These are phyloP conservation scores for Microctenopoma lineatum DNA, from an alignment of 2,797 vertebrate genomes.

Conservation along the genomic window DNA sequence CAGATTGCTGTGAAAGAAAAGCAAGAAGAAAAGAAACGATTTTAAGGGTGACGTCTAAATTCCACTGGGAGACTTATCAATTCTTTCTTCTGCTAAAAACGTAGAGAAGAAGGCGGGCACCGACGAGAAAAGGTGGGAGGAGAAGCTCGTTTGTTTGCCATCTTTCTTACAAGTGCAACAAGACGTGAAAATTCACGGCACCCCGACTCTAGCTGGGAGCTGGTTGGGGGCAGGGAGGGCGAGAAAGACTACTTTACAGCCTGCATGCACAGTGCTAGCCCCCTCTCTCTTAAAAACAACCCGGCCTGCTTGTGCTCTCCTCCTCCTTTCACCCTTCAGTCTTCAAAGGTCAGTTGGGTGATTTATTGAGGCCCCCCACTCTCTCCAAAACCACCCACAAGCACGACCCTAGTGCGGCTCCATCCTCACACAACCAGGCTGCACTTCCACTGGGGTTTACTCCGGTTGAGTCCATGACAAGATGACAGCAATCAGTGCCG, in stretches of 20 bases:
- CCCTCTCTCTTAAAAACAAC: slow-evolving; percentile 51
- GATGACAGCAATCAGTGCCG: background rate
- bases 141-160: slow-evolving; percentile 49
- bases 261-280: slow-evolving; percentile 44
- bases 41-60: slow-evolving; percentile 1
- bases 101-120: background rate
- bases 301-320: slow-evolving; percentile 22
- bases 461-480: background rate
- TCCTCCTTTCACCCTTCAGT: slow-evolving; percentile 51
- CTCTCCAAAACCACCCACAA: slow-evolving; percentile 50
- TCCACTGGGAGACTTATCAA: background rate
- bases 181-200: slow-evolving; percentile 66
- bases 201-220: slow-evolving; percentile 14
- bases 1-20: slow-evolving; percentile 87
- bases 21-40: background rate
- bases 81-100: background rate
- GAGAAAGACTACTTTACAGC: slow-evolving; percentile 62
- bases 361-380: slow-evolving; percentile 63
- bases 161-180: slow-evolving; percentile 62
- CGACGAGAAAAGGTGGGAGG: background rate
- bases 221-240: background rate
- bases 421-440: slow-evolving; percentile 11
- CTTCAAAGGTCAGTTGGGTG: slow-evolving; percentile 63
- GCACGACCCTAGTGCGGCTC: slow-evolving; percentile 12
- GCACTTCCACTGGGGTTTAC: background rate